phyloP scores from a whole-genome alignment of 2,888 invertebrate genomes.

The Tyria jacobaeae region DNA sequence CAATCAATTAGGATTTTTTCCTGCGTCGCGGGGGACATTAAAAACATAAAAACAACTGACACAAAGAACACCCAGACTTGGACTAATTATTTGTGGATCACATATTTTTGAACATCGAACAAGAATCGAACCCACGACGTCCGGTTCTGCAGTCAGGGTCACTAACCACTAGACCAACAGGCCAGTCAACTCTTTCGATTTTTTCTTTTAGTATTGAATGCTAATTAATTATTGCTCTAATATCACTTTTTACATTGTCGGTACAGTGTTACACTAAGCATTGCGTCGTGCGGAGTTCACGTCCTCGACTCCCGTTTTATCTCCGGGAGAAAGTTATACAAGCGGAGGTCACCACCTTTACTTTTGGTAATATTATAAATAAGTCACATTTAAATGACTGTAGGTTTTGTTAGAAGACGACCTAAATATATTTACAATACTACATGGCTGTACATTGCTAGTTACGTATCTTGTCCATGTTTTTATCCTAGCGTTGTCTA shows the following conservation, averaged over 20 bases:
- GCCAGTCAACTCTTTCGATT: too few relatives aligned
- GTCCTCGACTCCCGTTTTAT: constrained; percentile 63
- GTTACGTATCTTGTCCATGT: not conserved
- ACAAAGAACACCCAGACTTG: too few relatives aligned
- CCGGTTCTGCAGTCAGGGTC: too few relatives aligned
- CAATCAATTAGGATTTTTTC: too few relatives aligned
- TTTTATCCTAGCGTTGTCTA: not conserved
- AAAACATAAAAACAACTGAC: too few relatives aligned
- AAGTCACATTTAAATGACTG: not conserved
- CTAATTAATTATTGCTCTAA: too few relatives aligned
- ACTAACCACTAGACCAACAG: too few relatives aligned
- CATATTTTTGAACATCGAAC: too few relatives aligned
- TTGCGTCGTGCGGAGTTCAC: constrained; percentile 57
- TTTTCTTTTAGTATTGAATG: too few relatives aligned
- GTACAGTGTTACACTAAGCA: constrained; percentile 22
- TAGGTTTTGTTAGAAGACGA: not conserved
- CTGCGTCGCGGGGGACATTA: too few relatives aligned
- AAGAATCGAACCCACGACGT: too few relatives aligned
- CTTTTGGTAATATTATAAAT: constrained; percentile 9
- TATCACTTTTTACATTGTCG: constrained; percentile 19
- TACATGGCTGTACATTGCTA: not conserved
- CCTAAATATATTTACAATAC: not conserved
- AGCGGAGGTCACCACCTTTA: constrained; percentile 54
- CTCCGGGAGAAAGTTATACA: constrained; percentile 67
- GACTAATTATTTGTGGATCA: too few relatives aligned